These are phyloP conservation scores for Nebria salina DNA, from an alignment of 2,888 invertebrate species.

Conservation along the genomic window DNA sequence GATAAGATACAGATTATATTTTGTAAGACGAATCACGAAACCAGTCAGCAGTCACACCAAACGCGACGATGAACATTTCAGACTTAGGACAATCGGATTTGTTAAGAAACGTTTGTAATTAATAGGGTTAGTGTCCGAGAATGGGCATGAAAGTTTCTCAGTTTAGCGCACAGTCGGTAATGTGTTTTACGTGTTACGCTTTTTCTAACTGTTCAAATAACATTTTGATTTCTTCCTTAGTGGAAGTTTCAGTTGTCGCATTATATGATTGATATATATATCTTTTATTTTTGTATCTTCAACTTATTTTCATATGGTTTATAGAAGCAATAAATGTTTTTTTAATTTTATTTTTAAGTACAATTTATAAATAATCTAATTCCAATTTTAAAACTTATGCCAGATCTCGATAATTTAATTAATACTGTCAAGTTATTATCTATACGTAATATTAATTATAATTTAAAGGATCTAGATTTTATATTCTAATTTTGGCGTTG, in stretches of 20 bases:
- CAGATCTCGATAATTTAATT: too few relatives aligned
- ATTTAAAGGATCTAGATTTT: too few relatives aligned
- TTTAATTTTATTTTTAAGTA: too few relatives aligned
- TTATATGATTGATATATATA: neutral
- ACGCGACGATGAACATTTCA: conserved; percentile 1
- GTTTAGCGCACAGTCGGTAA: conserved; percentile 6
- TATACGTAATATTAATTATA: too few relatives aligned
- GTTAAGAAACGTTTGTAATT: conserved; percentile 34
- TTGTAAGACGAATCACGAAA: neutral
- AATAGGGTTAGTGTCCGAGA: conserved; percentile 39
- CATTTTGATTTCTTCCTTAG: neutral
- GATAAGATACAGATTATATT: neutral
- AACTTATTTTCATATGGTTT: too few relatives aligned
- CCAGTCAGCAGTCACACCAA: neutral
- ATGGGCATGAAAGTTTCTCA: neutral
- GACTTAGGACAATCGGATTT: conserved; percentile 12
- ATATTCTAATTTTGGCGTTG: too few relatives aligned
- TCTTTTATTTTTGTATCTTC: too few relatives aligned
- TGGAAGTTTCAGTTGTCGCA: neutral
- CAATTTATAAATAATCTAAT: too few relatives aligned
- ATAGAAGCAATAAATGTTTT: too few relatives aligned
- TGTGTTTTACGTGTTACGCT: conserved; percentile 17
- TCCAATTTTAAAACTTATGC: too few relatives aligned
- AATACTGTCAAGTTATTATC: too few relatives aligned
- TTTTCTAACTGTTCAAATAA: neutral